Evolutionary conservation across 2,888 invertebrate species (phyloP), one percentile per base, ranked within the genome.

Genomic region (Strigamia crassipes): DNA sequence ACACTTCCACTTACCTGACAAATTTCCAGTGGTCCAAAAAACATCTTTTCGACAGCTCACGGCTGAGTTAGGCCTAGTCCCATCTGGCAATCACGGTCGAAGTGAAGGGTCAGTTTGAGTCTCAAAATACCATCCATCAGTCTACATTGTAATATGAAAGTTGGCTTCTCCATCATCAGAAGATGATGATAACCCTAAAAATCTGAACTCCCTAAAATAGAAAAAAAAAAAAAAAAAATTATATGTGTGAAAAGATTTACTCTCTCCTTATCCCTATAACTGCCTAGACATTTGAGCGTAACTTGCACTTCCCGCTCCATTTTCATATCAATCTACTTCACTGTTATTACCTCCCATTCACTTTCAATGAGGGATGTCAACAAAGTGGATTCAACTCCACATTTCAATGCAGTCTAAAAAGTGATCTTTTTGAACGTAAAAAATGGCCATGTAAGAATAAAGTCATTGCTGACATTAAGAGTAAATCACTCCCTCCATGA

Each of bases 281-380:
- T 18, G 51, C 12, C 51, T 3, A 51, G 6, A 51, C 31, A 31
- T 73, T 15, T 31, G 13, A 12, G 31, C 31, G 15, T 13, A 31
- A 1, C 23, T 73, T 8, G 23, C 31, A 73, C 73, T 31, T 73
- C 73, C 73, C 31, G 12, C 73, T 31, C 73, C 27, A 23, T 73
- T 73, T 73, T 73, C 73, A 73, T 73, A 73, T 73, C 73, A 31
- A 73, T 73, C 31, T 73, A 73, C 31, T 23, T 12, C 27, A 73
- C 13, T 31, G 27, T 31, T 73, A 73, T 73, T 73, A 27, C 31
- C 27, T 27, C 23, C n/a, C 73, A 73, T 73, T 73, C 73, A n/a
- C 23, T 66, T 66, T 66, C 61, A 66, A 66, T 66, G 21, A 66
- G 18, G 8, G 12, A 66, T 21, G 61, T 21, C 21, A 66, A 66